A percentile compares a stretch with the other conserved stretches of the same genome.
Conservation (phyloP, 2,113 vertebrate genomes). For the Aramus guarauna region DNA sequence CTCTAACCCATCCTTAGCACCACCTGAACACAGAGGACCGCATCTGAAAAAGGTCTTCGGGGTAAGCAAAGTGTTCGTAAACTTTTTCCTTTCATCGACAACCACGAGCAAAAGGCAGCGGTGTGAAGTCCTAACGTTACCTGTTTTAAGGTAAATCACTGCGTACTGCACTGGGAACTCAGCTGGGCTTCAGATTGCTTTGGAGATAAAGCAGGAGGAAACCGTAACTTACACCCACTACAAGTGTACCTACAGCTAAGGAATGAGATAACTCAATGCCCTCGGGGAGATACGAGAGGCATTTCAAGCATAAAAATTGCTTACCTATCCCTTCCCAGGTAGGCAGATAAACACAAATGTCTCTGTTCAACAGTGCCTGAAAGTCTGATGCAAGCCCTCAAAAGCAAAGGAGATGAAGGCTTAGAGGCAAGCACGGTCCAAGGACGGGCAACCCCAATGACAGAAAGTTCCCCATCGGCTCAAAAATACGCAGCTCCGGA, state of each 20-base stretch:
- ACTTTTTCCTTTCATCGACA: neutral
- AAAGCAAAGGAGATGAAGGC: neutral
- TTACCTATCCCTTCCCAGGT: conserved; percentile 32
- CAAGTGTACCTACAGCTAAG: neutral
- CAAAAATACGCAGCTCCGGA: neutral
- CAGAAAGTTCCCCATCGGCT: neutral
- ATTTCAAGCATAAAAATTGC: conserved; percentile 56
- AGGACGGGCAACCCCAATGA: neutral
- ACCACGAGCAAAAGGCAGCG: neutral
- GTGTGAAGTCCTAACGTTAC: neutral
- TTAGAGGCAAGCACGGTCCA: neutral
- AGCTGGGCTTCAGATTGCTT: conserved; percentile 15
- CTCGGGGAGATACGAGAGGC: conserved; percentile 40
- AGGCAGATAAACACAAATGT: conserved; percentile 14
- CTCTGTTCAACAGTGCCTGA: conserved; percentile 10
- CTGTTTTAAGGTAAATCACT: neutral
- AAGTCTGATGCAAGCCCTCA: conserved; percentile 13
- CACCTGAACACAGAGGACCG: rapidly evolving
- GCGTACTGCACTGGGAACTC: neutral
- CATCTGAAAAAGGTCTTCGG: rapidly evolving
- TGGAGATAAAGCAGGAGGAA: conserved; percentile 44
- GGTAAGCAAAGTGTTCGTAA: neutral
- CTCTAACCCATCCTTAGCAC: neutral
- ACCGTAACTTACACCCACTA: conserved; percentile 2
- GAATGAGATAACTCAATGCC: conserved; percentile 20